Percentiles rank a stretch among this genome's conserved stretches.
Conservation (phyloP, 2,797 vertebrate species). For the Silurus aristotelis region DNA sequence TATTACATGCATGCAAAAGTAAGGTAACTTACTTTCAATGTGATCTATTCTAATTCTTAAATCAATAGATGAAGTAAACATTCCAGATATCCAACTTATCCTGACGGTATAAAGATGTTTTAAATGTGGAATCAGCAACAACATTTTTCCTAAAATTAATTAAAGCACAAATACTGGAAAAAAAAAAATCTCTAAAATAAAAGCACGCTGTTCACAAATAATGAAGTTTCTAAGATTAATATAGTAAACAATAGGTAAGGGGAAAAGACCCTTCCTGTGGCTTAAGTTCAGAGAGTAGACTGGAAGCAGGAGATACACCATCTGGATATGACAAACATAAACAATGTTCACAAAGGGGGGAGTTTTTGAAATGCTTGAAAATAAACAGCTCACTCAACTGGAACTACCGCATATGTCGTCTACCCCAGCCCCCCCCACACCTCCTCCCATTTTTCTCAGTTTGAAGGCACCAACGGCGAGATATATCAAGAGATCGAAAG, state of each 20-base stretch:
- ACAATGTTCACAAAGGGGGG: constrained; percentile 53
- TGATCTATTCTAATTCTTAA: background rate
- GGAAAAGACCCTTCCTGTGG: constrained; percentile 30
- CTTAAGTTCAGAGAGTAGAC: constrained; percentile 46
- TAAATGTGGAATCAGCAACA: constrained; percentile 43
- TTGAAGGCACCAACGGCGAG: constrained; percentile 39
- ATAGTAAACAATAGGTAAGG: constrained; percentile 22
- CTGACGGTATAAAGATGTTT: constrained; percentile 14
- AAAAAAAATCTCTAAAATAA: constrained; percentile 23
- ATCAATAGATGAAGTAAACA: constrained; percentile 21
- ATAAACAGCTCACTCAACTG: constrained; percentile 53
- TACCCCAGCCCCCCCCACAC: too few species aligned
- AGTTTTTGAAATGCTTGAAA: constrained; percentile 47
- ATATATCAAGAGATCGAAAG: constrained; percentile 37
- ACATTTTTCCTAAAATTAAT: too few species aligned
- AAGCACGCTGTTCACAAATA: constrained; percentile 31
- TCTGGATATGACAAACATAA: constrained; percentile 59
- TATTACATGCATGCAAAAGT: too few species aligned
- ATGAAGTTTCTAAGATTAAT: constrained; percentile 37
- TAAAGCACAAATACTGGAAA: background rate
- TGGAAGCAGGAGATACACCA: constrained; percentile 47
- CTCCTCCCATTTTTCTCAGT: constrained; percentile 37
- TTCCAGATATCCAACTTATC: constrained; percentile 34
- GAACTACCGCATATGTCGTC: constrained; percentile 41
- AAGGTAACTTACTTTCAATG: background rate